Base-by-base conservation (phyloP, 2,888 invertebrate genomes). In the Acronicta leporina region DNA sequence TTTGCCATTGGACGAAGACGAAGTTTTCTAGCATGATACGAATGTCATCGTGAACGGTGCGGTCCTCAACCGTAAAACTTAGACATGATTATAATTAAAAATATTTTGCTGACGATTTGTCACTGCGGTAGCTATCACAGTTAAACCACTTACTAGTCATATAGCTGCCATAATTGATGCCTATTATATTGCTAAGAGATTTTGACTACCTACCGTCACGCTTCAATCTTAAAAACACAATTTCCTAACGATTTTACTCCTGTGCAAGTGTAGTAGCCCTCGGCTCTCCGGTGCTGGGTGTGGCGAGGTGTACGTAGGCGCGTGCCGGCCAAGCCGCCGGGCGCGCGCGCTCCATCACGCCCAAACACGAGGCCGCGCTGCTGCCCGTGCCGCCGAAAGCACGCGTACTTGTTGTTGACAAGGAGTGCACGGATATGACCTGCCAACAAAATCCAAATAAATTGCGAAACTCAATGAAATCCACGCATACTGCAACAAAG, bases 341-440 rank as follows among this genome's bases (percentile, higher is more conserved):
- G 11, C 76, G 77, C 9, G 84, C 79, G 8, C 83, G 81, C 67
- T 90, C 88, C 88, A 89, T 87, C 6, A 78, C 71, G 0, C 88
- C 87, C 6, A 90, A 73, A 50, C 88, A 89, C 0, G 92, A 91
- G 0, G 83, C 85, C 0, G 75, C 86, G 56, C 87, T 88, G 67
- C 81, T 83, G 6, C 75, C 76, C 3, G 52, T 53, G 3, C 63
- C 81, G 33, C 83, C 81, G 68, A 81, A 85, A 1, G 77, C 81
- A 1, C 84, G 81, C 0, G 83, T 78, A 42, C 83, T 86, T 1
- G 82, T 49, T 11, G 87, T 86, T 2, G 89, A 81, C 52, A 90
- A 66, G 0, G 94, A 91, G 70, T 91, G 93, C 15, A 94, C 90
- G 1, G 94, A 93, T 80, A 93, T 87, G 50, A 91, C 85, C 94